These are phyloP conservation scores for Callospermophilus lateralis DNA, from an alignment of 2,113 vertebrate genomes.

Conservation along the genomic window DNA sequence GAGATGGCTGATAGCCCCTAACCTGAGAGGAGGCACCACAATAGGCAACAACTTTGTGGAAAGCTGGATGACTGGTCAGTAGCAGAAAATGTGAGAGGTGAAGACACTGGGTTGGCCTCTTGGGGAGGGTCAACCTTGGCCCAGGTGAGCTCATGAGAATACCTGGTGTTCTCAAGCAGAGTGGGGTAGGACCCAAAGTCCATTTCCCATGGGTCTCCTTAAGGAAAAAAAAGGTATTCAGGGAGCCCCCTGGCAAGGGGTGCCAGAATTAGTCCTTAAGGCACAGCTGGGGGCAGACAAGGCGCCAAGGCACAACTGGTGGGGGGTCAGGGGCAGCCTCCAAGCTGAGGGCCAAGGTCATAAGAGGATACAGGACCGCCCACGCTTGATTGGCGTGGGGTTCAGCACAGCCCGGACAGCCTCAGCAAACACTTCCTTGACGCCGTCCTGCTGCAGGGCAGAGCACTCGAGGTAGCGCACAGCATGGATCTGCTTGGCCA, in stretches of 20 bases:
- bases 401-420: conserved; percentile 94
- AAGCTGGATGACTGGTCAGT: conserved; percentile 61
- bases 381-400: conserved; percentile 89
- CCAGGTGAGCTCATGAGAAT: conserved; percentile 69
- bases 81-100: background rate
- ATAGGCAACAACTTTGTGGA: conserved; percentile 63
- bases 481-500: conserved; percentile 95
- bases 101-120: conserved; percentile 10
- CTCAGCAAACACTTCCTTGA: conserved; percentile 96
- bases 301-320: conserved; percentile 83
- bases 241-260: conserved; percentile 74
- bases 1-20: conserved; percentile 62
- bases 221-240: conserved; percentile 58
- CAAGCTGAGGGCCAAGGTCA: conserved; percentile 85
- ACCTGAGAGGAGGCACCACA: conserved; percentile 74
- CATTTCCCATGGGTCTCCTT: conserved; percentile 59
- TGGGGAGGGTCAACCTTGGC: conserved; percentile 27
- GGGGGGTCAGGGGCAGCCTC: conserved; percentile 67
- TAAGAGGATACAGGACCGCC: conserved; percentile 93
- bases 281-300: conserved; percentile 81
- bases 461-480: conserved; percentile 97
- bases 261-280: conserved; percentile 83
- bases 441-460: conserved; percentile 96
- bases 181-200: conserved; percentile 23
- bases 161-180: conserved; percentile 68